phyloP scores from a whole-genome alignment of 2,888 invertebrate genomes.

The Eulithis prunata region DNA sequence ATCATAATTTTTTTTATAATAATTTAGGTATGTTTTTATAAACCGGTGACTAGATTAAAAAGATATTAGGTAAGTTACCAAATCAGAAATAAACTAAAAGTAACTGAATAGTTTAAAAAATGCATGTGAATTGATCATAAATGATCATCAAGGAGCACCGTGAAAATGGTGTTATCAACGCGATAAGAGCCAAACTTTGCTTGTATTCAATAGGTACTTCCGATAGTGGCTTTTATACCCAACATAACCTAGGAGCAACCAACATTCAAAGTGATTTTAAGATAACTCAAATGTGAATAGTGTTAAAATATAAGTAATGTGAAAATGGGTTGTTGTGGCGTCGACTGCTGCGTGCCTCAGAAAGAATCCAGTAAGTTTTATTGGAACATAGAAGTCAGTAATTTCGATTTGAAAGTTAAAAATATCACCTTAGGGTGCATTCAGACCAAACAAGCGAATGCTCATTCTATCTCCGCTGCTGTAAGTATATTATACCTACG shows the following conservation, averaged over 20 bases:
- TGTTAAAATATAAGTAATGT: constrained; percentile 26
- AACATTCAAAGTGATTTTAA: constrained; percentile 10
- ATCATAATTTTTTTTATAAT: no score
- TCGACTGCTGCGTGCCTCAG: constrained; percentile 63
- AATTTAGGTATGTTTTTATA: no score
- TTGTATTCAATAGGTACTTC: neutral
- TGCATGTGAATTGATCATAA: neutral
- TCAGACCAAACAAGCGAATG: no score
- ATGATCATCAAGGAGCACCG: neutral
- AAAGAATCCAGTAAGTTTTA: constrained; percentile 74
- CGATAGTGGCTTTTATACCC: neutral
- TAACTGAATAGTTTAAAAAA: neutral
- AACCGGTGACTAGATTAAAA: no score
- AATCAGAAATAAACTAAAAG: no score
- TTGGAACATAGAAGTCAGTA: neutral
- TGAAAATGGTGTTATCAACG: constrained; percentile 29
- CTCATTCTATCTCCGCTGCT: no score
- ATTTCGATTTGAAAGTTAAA: no score
- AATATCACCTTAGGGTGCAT: no score
- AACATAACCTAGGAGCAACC: constrained; percentile 34
- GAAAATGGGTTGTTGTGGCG: constrained; percentile 70
- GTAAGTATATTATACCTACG: no score
- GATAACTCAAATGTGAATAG: constrained; percentile 12
- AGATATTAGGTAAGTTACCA: no score
- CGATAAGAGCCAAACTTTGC: constrained; percentile 24